Conservation (phyloP, 2,113 vertebrate species). For the Pituophis catenifer region DNA sequence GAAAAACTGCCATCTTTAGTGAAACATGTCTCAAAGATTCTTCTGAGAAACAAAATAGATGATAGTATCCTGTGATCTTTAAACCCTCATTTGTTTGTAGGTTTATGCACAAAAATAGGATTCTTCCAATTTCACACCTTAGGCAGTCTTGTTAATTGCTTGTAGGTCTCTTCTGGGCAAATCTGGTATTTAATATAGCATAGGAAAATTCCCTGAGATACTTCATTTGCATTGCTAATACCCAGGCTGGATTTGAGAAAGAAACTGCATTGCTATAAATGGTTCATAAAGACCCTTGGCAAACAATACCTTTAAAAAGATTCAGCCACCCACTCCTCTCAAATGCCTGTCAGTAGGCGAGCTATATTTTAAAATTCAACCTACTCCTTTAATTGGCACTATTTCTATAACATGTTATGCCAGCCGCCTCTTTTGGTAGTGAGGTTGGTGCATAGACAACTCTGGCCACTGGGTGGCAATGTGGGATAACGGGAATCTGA, state of each 20-base stretch:
- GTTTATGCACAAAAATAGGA: background rate
- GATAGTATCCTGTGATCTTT: background rate
- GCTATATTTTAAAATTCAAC: background rate
- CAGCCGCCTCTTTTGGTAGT: background rate
- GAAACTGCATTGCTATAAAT: background rate
- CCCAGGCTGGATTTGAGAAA: background rate
- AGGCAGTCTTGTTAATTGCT: background rate
- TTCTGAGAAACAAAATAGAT: background rate
- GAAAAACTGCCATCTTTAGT: background rate
- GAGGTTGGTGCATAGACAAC: background rate
- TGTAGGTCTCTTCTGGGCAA: background rate
- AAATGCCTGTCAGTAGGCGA: background rate
- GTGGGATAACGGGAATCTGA: background rate
- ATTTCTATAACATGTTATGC: background rate
- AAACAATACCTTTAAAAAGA: background rate
- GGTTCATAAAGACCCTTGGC: background rate
- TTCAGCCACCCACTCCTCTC: background rate
- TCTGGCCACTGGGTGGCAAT: constrained; percentile 5
- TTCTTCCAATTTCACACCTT: background rate
- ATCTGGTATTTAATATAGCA: constrained; percentile 3
- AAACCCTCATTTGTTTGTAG: background rate
- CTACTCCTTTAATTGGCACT: background rate
- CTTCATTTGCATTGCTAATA: constrained; percentile 1
- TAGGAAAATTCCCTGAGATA: constrained; percentile 17
- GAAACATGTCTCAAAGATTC: background rate